These are phyloP conservation scores for Clarias laeviceps DNA, from an alignment of 2,797 vertebrate genomes.

Conservation along the genomic window DNA sequence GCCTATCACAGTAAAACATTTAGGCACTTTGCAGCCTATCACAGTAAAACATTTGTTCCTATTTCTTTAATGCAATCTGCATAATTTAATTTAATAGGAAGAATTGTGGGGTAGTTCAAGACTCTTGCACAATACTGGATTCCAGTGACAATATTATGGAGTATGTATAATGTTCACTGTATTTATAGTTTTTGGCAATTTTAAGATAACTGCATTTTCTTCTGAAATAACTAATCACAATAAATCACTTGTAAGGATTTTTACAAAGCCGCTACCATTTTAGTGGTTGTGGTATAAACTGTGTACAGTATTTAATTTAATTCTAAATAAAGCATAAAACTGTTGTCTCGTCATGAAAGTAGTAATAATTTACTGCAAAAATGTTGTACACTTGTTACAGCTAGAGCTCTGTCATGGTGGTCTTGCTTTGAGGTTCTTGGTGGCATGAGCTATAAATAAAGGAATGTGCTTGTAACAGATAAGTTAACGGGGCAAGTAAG, in stretches of 20 bases:
- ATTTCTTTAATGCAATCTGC: no score
- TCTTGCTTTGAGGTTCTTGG: background rate
- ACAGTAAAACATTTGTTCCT: no score
- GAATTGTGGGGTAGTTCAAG: no score
- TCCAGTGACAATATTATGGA: background rate
- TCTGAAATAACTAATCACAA: slow-evolving; percentile 14
- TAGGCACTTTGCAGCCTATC: no score
- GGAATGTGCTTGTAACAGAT: slow-evolving; percentile 16
- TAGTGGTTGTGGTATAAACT: background rate
- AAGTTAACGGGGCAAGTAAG: background rate
- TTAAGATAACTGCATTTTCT: background rate
- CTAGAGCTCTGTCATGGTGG: background rate
- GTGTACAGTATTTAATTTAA: background rate
- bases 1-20: no score
- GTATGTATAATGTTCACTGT: background rate
- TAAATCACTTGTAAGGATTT: background rate
- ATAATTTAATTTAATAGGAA: no score
- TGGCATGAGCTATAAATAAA: slow-evolving; percentile 32
- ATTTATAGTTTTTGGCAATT: background rate
- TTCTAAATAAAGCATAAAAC: background rate
- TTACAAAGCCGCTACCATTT: background rate
- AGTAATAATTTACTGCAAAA: background rate
- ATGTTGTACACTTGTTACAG: background rate
- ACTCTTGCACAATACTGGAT: background rate
- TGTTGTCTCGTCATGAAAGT: background rate